Conservation (phyloP, 2,888 invertebrate genomes). For the Creontiades dilutus region DNA sequence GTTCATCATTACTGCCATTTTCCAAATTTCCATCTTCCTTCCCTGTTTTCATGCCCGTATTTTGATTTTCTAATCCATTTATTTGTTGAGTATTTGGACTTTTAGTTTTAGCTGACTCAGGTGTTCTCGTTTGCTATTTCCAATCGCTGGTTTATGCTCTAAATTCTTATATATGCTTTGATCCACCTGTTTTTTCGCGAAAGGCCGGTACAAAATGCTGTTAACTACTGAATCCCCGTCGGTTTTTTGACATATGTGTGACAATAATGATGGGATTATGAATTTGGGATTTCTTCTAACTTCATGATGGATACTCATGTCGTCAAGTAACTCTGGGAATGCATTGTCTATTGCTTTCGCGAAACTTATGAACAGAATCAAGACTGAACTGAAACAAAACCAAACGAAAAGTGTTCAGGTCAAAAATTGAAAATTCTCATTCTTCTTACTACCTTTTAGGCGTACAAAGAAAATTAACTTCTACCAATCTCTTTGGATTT, state of each 20-base stretch:
- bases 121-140: background rate
- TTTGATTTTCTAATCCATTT: background rate
- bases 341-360: background rate
- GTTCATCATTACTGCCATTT: background rate
- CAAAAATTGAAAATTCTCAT: no score
- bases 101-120: slow-evolving; percentile 19
- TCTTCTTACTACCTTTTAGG: no score
- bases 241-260: background rate
- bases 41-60: background rate
- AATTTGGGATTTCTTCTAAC: background rate
- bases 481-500: no score
- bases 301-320: background rate
- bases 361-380: background rate
- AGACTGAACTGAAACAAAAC: background rate
- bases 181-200: background rate
- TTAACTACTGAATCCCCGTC: background rate
- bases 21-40: background rate
- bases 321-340: background rate
- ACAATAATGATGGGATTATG: slow-evolving; percentile 13
- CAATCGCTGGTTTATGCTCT: background rate
- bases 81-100: background rate
- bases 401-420: background rate
- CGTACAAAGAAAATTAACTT: no score
- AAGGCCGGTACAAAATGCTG: background rate
- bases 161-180: background rate